Base-by-base conservation (phyloP, 2,797 vertebrate genomes). In the Spea hammondii region DNA sequence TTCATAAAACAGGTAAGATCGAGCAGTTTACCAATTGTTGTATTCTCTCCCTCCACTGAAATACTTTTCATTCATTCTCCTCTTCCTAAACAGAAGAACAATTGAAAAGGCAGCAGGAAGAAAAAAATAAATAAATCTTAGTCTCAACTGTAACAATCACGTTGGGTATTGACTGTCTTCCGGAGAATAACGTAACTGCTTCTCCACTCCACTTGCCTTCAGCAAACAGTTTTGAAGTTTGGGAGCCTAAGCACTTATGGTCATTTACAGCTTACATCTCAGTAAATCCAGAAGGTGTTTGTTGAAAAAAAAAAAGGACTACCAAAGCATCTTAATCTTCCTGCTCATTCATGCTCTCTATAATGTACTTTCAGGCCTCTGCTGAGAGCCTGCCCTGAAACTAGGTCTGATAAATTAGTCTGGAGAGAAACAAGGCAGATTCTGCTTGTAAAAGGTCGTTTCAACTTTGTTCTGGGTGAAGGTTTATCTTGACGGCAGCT, bases 401-500 rank as follows among this genome's bases (percentile, higher is more conserved):
- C 85, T 79, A 85, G 90, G 90, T 88, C 91, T 90, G 91, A 92
- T 92, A 93, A 93, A 94, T 94, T 90, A 92, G 93, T 93, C 93
- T 93, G 87, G 90, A 92, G 90, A 90, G 92, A 92, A 92, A 92
- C 91, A 88, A 91, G 92, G 90, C 91, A 82, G 88, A 95, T 94
- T 92, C 92, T 89, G 89, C 94, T 94, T 97, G 95, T 95, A 94
- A 94, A 91, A 97, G 96, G 96, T 97, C 96, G 95, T 90, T 86
- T 87, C 85, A 94, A 95, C 96, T 97, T 97, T 97, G 96, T 97
- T 97, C 96, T 91, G 94, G 95, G 94, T 91, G 92, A 95, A 93
- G 96, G 95, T 98, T 99, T 98, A 97, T 97, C 96, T 97, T 91
- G 87, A 94, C 95, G 91, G 94, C 94, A 92, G 93, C 94, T 88